Evolutionary conservation across 1,140 invertebrate species (phyloP).

Genomic region (Venustaconcha ellipsiformis): DNA sequence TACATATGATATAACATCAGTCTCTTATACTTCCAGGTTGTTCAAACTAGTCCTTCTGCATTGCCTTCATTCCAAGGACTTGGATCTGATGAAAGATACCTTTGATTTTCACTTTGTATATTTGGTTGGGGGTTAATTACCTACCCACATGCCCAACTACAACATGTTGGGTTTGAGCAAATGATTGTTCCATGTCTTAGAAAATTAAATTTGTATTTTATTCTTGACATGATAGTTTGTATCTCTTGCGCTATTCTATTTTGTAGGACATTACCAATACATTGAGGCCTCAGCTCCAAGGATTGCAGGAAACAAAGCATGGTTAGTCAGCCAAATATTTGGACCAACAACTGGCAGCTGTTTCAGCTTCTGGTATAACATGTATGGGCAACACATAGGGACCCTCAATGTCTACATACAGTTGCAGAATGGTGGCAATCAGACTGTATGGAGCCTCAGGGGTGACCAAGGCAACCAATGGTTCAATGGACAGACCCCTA

Average conservation of each 20-base stretch:
- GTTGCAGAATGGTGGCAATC: conserved; percentile 28
- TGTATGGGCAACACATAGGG: conserved; percentile 54
- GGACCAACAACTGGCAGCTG: conserved; percentile 39
- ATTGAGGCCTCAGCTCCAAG: conserved; percentile 60
- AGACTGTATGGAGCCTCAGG: conserved; percentile 46
- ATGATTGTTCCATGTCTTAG: no score
- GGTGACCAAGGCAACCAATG: conserved; percentile 54
- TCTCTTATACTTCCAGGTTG: no score
- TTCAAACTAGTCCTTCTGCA: no score
- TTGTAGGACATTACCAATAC: conserved; percentile 53
- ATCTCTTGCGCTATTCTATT: not conserved
- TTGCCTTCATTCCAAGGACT: no score
- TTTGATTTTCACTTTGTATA: no score
- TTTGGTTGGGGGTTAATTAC: no score
- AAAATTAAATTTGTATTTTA: no score
- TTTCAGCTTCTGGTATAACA: conserved; percentile 56
- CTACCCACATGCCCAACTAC: no score
- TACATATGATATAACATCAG: no score
- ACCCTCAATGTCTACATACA: conserved; percentile 40
- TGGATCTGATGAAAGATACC: no score
- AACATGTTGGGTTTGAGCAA: no score
- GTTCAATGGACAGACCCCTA: conserved; percentile 46
- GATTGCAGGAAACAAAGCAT: conserved; percentile 49
- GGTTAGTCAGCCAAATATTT: conserved; percentile 43
- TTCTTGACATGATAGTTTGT: no score